Evolutionary conservation across 2,888 invertebrate genomes (phyloP).

Genomic region (Tachina fera): DNA sequence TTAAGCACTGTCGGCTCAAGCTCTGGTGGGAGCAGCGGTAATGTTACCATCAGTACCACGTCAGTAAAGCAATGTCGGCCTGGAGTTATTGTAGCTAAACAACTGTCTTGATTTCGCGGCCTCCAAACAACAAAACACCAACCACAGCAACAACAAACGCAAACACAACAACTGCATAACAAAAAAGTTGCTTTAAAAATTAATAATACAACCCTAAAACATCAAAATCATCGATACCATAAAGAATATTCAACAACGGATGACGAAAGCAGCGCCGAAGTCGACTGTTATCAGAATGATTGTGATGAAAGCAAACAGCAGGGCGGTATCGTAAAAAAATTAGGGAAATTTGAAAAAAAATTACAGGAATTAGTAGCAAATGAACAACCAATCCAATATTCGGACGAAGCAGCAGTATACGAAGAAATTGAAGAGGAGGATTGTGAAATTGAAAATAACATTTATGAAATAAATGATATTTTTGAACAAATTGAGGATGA

Average conservation of each 20-base stretch:
- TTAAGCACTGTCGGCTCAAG: conserved; percentile 47
- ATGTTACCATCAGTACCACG: conserved; percentile 80
- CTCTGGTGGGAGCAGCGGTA: conserved; percentile 62
- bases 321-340: conserved; percentile 8
- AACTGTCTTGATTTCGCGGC: conserved; percentile 87
- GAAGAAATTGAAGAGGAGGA: conserved; percentile 11
- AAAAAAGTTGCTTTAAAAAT: conserved; percentile 51
- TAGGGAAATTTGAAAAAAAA: conserved; percentile 51
- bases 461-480: conserved; percentile 64
- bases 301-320: conserved; percentile 8
- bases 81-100: conserved; percentile 95
- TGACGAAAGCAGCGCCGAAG: conserved; percentile 18
- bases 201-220: conserved; percentile 40
- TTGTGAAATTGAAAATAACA: conserved; percentile 45
- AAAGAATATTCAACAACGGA: conserved; percentile 25
- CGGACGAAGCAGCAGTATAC: conserved; percentile 6
- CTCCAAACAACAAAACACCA: conserved; percentile 67
- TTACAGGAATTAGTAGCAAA: conserved; percentile 64
- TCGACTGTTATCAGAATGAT: conserved; percentile 1
- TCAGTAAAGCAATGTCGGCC: conserved; percentile 89
- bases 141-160: conserved; percentile 44
- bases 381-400: conserved; percentile 22
- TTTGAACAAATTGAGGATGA: conserved; percentile 60
- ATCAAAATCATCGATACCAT: conserved; percentile 32
- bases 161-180: conserved; percentile 50